Conservation (phyloP, 2,113 vertebrate species). For the Haemorhous mexicanus region DNA sequence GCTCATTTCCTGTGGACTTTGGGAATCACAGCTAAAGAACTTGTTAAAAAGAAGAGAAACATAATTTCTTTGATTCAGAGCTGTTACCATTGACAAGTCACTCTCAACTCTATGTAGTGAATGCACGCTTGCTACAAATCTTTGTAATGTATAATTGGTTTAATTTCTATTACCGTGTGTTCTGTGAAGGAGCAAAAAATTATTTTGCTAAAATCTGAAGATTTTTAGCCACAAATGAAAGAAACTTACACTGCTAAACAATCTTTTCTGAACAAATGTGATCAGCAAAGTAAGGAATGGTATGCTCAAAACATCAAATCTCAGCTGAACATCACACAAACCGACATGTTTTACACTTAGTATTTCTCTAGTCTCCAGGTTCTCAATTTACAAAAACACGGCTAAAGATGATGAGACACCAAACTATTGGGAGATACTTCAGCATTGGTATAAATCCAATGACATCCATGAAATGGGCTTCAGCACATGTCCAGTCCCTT, state of each 20-base stretch:
- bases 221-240: neutral
- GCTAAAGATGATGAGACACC: neutral
- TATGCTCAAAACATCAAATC: neutral
- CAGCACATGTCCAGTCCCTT: neutral
- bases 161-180: neutral
- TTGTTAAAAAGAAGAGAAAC: neutral
- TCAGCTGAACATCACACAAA: neutral
- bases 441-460: neutral
- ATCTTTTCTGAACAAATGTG: neutral
- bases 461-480: neutral
- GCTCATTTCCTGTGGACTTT: rapidly evolving
- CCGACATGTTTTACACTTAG: neutral
- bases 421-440: neutral
- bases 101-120: neutral
- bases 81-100: neutral
- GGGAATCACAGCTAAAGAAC: neutral
- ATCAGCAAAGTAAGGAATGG: neutral
- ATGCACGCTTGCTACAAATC: neutral
- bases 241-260: neutral
- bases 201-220: neutral
- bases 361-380: neutral
- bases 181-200: neutral
- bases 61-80: neutral
- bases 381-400: neutral
- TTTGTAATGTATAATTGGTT: neutral